phyloP scores from a whole-genome alignment of 2,888 invertebrate species.

The Diarsia brunnea region DNA sequence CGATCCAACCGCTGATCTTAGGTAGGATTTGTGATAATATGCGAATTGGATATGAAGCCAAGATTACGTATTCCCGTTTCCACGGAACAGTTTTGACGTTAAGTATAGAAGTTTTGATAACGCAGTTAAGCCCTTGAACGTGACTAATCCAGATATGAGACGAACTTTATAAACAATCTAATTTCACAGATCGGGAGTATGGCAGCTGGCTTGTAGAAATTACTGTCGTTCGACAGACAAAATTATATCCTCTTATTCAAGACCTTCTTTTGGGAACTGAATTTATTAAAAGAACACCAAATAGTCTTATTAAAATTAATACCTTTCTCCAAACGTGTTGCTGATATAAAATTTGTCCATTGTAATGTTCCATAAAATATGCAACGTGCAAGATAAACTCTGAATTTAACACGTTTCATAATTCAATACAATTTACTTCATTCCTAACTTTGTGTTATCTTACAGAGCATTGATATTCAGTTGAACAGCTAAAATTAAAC shows the following conservation, averaged over 20 bases:
- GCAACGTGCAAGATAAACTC: background rate
- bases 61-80: constrained; percentile 77
- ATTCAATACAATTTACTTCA: background rate
- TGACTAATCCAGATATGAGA: constrained; percentile 77
- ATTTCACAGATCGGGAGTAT: constrained; percentile 78
- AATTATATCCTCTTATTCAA: constrained; percentile 45
- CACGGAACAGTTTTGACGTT: constrained; percentile 73
- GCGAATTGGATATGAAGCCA: constrained; percentile 78
- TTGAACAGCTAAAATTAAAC: constrained; percentile 29
- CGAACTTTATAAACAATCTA: constrained; percentile 80
- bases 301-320: constrained; percentile 5
- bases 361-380: constrained; percentile 3
- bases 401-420: background rate
- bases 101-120: constrained; percentile 84
- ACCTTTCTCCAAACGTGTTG: background rate
- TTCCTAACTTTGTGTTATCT: constrained; percentile 7
- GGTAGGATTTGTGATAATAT: constrained; percentile 83
- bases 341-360: background rate
- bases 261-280: background rate
- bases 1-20: constrained; percentile 77
- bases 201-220: constrained; percentile 67
- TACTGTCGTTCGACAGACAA: constrained; percentile 41
- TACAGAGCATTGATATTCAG: background rate
- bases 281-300: background rate
- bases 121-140: constrained; percentile 74